Evolutionary conservation across 1,140 invertebrate species (phyloP), one percentile per base, ranked within the genome.

Genomic region (Scaptomyza graminum): DNA sequence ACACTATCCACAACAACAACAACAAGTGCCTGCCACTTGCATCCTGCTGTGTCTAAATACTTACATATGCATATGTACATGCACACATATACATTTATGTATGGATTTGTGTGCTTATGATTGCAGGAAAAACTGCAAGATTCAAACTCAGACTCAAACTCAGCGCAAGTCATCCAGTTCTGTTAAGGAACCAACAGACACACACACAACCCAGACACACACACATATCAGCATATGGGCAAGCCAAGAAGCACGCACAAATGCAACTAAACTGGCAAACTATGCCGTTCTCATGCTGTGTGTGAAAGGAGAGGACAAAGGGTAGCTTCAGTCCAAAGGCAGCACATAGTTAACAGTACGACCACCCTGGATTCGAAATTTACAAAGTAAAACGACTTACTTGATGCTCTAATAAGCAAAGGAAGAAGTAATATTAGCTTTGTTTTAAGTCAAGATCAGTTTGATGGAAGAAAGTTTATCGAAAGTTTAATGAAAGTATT

Each of bases 251-350:
- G 31, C 67, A 59, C 57, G 65, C 72, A 69, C 25, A 76, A 75
- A 61, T 80, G 72, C 74, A 76, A 81, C 79, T 79, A 87, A 79
- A 79, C 83, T 73, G 64, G 44, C 62, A 85, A 69, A 67, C 76
- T 73, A 62, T 76, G 69, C 56, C 68, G 51, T 31, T 41, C 57
- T 55, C 60, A 50, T 50, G 44, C 41, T 11, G 15, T 22, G 15
- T 22, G 37, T 8, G 37, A 12, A 41, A n/a, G n/a, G 37, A n/a
- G 37, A 41, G 37, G 28, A 31, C 28, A 7, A 31, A n/a, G 11
- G 60, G 28, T 22, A 22, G 57, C 31, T 16, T 49, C 47, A 60
- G 25, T 41, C 55, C 66, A 52, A 60, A n/a, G 28, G 49, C 60
- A 55, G 6, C 31, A 12, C 31, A 70, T 51, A n/a, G 31, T 22